phyloP scores from a whole-genome alignment of 2,797 vertebrate genomes.

The Macropodus opercularis region DNA sequence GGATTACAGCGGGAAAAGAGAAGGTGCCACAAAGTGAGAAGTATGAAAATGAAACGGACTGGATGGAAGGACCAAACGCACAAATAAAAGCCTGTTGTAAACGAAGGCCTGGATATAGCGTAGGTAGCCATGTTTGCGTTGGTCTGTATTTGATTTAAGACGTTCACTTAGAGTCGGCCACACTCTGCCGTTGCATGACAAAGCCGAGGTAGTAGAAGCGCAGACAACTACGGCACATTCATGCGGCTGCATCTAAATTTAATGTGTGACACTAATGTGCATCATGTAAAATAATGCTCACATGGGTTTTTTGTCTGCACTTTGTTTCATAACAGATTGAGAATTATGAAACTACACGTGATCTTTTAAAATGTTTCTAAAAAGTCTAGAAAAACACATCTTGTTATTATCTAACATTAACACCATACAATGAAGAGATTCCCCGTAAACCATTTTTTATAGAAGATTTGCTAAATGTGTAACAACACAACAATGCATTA shows the following conservation, averaged over 20 bases:
- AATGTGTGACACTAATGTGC: background rate
- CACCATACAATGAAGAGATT: too few species aligned
- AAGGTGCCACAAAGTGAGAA: slow-evolving; percentile 17
- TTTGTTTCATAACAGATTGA: too few species aligned
- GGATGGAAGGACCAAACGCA: background rate
- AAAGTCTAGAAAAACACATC: too few species aligned
- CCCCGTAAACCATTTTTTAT: too few species aligned
- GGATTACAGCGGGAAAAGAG: slow-evolving; percentile 57
- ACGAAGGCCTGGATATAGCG: too few species aligned
- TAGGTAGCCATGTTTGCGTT: too few species aligned
- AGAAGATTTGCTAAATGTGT: background rate
- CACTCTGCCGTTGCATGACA: background rate
- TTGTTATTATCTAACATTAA: too few species aligned
- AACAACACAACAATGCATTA: background rate
- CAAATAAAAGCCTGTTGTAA: too few species aligned
- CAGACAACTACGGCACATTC: background rate
- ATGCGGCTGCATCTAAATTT: background rate
- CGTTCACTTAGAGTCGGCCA: background rate
- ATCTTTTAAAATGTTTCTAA: too few species aligned
- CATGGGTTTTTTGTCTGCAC: background rate
- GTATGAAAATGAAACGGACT: slow-evolving; percentile 16
- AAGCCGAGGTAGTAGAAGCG: background rate
- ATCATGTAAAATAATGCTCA: background rate
- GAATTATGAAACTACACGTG: background rate
- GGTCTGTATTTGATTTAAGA: background rate